These are phyloP conservation scores for Apotomis capreana DNA, from an alignment of 2,888 invertebrate species.

Conservation along the genomic window DNA sequence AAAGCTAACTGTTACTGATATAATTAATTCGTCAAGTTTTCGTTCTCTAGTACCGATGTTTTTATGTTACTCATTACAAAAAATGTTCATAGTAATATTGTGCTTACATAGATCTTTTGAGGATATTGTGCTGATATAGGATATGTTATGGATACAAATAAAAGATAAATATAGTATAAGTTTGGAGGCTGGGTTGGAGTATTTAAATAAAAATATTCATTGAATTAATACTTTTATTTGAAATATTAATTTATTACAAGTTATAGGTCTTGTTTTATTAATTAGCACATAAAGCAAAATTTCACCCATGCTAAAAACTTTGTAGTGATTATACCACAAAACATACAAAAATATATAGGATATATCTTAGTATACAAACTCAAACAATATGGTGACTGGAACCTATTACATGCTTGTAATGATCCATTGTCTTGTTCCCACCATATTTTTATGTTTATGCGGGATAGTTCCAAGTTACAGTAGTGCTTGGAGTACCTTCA, in stretches of 20 bases:
- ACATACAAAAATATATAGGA: slow-evolving; percentile 6
- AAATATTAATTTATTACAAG: slow-evolving; percentile 36
- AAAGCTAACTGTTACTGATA: too few relatives aligned
- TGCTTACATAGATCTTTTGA: too few relatives aligned
- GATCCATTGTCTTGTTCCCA: too few relatives aligned
- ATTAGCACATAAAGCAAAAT: slow-evolving; percentile 5
- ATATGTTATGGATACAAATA: too few relatives aligned
- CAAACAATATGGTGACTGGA: neutral
- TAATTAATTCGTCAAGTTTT: too few relatives aligned
- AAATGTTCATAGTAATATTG: too few relatives aligned
- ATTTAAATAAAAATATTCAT: slow-evolving; percentile 8
- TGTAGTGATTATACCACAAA: slow-evolving; percentile 15
- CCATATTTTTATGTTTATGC: too few relatives aligned
- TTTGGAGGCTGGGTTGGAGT: too few relatives aligned
- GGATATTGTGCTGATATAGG: too few relatives aligned
- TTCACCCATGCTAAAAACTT: neutral
- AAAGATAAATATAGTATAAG: neutral
- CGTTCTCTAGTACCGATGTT: too few relatives aligned
- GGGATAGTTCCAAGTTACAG: too few relatives aligned
- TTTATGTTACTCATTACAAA: too few relatives aligned
- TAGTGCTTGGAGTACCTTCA: neutral
- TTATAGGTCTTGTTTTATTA: neutral
- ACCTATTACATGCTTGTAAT: neutral
- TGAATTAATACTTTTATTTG: slow-evolving; percentile 39
- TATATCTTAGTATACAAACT: neutral